These are phyloP conservation scores for Cataglyphis hispanica DNA, from an alignment of 1,140 invertebrate species.

Conservation along the genomic window DNA sequence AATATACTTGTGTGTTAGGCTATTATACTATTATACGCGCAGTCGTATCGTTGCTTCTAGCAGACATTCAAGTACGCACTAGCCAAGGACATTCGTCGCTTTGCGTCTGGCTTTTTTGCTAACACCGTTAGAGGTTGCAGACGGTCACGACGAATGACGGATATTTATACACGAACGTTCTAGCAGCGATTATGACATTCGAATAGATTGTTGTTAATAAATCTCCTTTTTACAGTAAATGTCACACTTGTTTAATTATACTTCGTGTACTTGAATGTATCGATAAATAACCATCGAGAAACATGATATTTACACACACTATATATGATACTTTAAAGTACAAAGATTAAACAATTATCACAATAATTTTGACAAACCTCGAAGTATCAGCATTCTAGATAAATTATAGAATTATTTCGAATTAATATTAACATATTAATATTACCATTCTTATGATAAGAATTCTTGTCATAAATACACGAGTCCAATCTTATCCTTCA, in stretches of 20 bases:
- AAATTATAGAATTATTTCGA: no score
- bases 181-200: background rate
- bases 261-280: background rate
- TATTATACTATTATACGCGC: background rate
- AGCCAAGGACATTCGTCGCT: conserved; percentile 70
- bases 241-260: background rate
- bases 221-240: background rate
- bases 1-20: background rate
- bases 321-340: background rate
- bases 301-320: background rate
- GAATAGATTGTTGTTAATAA: background rate
- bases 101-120: conserved; percentile 69
- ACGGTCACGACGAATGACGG: conserved; percentile 78
- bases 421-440: background rate
- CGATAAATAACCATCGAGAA: background rate
- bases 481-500: background rate
- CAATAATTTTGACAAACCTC: background rate
- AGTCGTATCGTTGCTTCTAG: conserved; percentile 24
- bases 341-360: background rate
- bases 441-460: no score
- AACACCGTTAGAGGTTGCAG: conserved; percentile 83
- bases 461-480: background rate
- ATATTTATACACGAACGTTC: conserved; percentile 47
- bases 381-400: no score
- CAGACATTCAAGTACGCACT: conserved; percentile 48